Evolutionary conservation across 2,888 invertebrate genomes (phyloP), one percentile per base, ranked within the genome.

Genomic region (Archips xylosteana): DNA sequence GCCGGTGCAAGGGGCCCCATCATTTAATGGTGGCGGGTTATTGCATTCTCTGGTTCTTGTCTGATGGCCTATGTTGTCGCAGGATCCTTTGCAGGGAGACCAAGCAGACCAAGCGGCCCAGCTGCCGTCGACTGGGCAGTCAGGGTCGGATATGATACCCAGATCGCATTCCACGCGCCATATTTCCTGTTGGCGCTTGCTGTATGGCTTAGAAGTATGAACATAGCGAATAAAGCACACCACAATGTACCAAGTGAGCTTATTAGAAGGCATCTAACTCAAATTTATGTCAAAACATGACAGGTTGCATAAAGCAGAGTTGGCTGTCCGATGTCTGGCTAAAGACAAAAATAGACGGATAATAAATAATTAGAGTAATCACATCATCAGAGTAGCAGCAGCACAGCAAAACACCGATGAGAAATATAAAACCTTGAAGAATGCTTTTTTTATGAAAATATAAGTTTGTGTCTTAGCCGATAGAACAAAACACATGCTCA

Each of bases 21-120:
- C 92, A 77, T 86, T 85, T 0, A 89, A 88, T 3, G 95, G 91
- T 0, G 87, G 78, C 9, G 95, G 95, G 77, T 94, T 95, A 65
- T 80, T 86, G 76, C 95, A 95, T 62, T 85, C 84, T 75, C 95
- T 87, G 13, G 75, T 80, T 75, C 94, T 87, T 59, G 79, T 86
- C 32, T 89, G 89, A 67, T 89, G 88, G 1, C 95, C 95, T 5
- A 86, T 78, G 70, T 88, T 89, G 47, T 95, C 95, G 77, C 95
- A 95, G n/a, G 85, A 78, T 8, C 95, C 95, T 12, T 80, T 85
- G 75, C 95, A 95, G 0, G 80, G 65, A 0, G 90, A 88, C 95
- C 95, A 95, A 0, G 88, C 72, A 8, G 85, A 84, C 95, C 95
- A 95, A 1, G 90, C 76, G 0, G 91, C 86, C 95, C 95, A 95